phyloP scores from a whole-genome alignment of 2,888 invertebrate species.

The Sarcophaga caerulescens region DNA sequence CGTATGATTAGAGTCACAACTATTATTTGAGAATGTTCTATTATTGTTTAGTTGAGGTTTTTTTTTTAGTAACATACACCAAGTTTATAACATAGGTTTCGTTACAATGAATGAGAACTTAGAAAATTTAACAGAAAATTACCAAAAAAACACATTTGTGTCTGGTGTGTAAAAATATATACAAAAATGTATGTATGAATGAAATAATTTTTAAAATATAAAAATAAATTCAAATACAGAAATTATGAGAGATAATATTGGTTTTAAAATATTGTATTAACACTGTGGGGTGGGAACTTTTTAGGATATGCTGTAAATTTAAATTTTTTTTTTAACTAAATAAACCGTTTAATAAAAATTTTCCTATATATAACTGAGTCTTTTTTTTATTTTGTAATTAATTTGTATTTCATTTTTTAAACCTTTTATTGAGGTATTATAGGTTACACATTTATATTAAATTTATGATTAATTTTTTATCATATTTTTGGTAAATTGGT shows the following conservation, averaged over 20 bases:
- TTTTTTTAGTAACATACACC: too few relatives aligned
- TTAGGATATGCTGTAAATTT: constrained; percentile 25
- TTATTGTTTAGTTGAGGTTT: too few relatives aligned
- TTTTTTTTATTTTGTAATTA: constrained; percentile 18
- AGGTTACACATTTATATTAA: constrained; percentile 29
- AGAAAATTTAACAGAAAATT: too few relatives aligned
- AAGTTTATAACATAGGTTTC: too few relatives aligned
- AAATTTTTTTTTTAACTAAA: constrained; percentile 16
- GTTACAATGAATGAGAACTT: too few relatives aligned
- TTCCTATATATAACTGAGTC: constrained; percentile 35
- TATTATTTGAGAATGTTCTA: too few relatives aligned
- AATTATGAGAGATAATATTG: not conserved
- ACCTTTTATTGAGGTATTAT: constrained; percentile 57
- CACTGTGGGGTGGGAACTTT: not conserved
- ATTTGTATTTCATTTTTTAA: constrained; percentile 48
- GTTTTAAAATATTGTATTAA: not conserved
- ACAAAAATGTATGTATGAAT: too few relatives aligned
- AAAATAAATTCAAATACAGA: not conserved
- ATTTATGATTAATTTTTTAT: not conserved
- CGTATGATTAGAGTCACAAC: too few relatives aligned
- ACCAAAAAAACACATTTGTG: too few relatives aligned
- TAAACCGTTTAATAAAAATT: constrained; percentile 36
- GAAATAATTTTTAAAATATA: too few relatives aligned
- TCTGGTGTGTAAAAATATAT: too few relatives aligned
- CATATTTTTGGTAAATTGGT: not conserved